Conservation (phyloP, 2,797 vertebrate genomes). For the Capromys pilorides region DNA sequence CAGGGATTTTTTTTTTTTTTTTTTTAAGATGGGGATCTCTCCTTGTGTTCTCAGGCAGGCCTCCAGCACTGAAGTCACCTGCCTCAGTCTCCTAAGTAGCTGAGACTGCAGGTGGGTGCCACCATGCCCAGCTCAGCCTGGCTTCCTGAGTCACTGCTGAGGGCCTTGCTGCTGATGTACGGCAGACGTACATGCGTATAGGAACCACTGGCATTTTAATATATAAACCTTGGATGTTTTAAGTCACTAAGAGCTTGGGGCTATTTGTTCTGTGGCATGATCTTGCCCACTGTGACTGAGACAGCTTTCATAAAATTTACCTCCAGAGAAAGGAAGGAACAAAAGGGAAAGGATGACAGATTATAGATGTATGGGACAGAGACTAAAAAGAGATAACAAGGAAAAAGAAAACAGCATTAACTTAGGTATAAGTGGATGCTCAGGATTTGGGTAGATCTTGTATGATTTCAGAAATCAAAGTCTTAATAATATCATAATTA, state of each 20-base stretch:
- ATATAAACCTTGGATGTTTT: neutral
- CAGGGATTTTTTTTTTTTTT: neutral
- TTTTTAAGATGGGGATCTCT: neutral
- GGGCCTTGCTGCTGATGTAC: neutral
- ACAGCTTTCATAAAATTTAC: neutral
- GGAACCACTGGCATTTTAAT: neutral
- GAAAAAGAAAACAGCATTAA: too few species aligned
- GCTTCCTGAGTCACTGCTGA: neutral
- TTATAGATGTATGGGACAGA: neutral
- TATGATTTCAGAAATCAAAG: slow-evolving; percentile 41
- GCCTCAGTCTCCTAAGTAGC: neutral
- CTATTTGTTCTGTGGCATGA: neutral
- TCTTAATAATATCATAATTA: neutral
- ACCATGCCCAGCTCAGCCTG: neutral
- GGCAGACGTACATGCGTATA: neutral
- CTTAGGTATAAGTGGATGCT: neutral
- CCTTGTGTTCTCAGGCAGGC: neutral
- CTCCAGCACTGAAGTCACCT: neutral
- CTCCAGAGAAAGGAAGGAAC: neutral
- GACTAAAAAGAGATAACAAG: neutral
- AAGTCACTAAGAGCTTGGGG: neutral
- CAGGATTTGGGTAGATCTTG: neutral
- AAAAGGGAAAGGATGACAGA: neutral
- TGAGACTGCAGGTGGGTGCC: neutral
- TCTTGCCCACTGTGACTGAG: neutral